Conservation (phyloP, 2,113 vertebrate genomes). For the Tympanuchus pallidicinctus region DNA sequence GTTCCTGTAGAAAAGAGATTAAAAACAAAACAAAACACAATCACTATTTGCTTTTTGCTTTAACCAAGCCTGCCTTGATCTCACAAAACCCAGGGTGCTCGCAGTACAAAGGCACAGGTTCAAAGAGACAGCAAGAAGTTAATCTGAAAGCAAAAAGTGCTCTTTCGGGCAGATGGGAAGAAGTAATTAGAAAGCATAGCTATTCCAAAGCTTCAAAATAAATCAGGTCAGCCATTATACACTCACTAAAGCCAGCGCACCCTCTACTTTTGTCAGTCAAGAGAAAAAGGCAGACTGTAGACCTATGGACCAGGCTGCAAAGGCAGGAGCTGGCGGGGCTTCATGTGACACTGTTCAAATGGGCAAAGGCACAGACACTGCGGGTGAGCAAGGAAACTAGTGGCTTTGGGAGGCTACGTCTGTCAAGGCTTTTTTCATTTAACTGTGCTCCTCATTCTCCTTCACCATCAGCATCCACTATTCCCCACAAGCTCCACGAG, state of each 20-base stretch:
- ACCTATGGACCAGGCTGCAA: background rate
- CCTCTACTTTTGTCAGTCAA: slow-evolving; percentile 38
- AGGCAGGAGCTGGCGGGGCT: background rate
- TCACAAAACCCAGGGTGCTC: slow-evolving; percentile 30
- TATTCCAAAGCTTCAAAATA: slow-evolving; percentile 40
- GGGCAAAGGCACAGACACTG: background rate
- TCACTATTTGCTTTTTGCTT: slow-evolving; percentile 29
- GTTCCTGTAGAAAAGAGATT: background rate
- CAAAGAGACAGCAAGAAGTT: slow-evolving; percentile 63
- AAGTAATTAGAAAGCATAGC: slow-evolving; percentile 59
- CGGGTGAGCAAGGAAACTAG: background rate
- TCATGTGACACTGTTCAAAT: background rate
- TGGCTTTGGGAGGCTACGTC: background rate
- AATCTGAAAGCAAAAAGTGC: slow-evolving; percentile 62
- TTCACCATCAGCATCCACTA: background rate
- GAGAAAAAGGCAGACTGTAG: background rate
- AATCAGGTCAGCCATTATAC: slow-evolving; percentile 33
- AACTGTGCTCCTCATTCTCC: background rate
- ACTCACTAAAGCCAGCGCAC: slow-evolving; percentile 17
- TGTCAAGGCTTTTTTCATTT: background rate
- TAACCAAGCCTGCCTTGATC: slow-evolving; percentile 38
- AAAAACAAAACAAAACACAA: background rate
- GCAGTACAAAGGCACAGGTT: slow-evolving; percentile 44
- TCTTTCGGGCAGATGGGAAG: slow-evolving; percentile 30
- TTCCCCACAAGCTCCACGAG: background rate